Evolutionary conservation across 1,140 invertebrate species (phyloP).

Genomic region (Pseudobourletiella spinata): DNA sequence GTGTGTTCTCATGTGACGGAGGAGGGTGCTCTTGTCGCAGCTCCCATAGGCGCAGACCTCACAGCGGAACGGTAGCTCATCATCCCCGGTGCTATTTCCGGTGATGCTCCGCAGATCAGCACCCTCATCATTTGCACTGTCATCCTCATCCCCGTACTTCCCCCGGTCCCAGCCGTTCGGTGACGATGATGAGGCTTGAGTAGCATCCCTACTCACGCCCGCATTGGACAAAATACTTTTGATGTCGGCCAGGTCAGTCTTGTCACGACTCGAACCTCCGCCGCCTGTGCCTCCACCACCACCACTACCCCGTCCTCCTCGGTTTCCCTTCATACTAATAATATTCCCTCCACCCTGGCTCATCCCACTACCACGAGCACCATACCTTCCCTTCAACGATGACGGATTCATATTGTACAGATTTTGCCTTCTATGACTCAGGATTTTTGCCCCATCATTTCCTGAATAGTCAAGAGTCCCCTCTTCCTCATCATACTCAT

Average conservation of each 20-base stretch:
- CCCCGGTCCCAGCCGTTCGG: slow-evolving; percentile 3
- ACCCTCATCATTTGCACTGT: slow-evolving; percentile 42
- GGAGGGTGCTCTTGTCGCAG: slow-evolving; percentile 78
- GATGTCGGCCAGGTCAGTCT: slow-evolving; percentile 9
- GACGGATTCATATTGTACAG: slow-evolving; percentile 3
- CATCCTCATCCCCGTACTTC: slow-evolving; percentile 16
- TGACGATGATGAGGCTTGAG: neutral
- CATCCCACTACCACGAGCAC: neutral
- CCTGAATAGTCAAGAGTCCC: slow-evolving; percentile 15
- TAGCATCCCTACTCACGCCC: neutral
- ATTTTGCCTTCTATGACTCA: neutral
- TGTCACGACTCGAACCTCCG: slow-evolving; percentile 6
- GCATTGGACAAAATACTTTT: slow-evolving; percentile 16
- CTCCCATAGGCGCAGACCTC: slow-evolving; percentile 85
- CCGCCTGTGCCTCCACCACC: neutral
- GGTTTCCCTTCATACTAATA: neutral
- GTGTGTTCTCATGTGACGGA: slow-evolving; percentile 82
- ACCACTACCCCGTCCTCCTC: neutral
- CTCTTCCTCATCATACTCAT: slow-evolving; percentile 12
- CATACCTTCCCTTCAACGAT: slow-evolving; percentile 7
- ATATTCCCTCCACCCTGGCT: neutral
- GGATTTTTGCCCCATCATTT: slow-evolving; percentile 16
- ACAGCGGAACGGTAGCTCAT: slow-evolving; percentile 60
- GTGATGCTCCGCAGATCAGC: slow-evolving; percentile 40
- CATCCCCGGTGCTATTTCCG: slow-evolving; percentile 45